Base-by-base conservation (phyloP, 1,140 invertebrate genomes). In the Aphidius gifuensis region DNA sequence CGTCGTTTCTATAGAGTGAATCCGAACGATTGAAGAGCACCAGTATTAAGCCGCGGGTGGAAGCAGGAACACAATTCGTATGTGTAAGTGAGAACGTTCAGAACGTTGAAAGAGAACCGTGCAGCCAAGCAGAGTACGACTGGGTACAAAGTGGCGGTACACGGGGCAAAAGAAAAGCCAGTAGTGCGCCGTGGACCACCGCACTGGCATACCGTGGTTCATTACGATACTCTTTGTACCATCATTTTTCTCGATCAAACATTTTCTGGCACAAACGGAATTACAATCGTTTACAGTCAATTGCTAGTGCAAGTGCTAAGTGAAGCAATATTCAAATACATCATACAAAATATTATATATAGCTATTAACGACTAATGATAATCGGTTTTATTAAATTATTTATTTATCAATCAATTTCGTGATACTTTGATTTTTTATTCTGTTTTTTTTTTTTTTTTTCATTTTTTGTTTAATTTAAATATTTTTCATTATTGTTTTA, bases 101-200 rank as follows among this genome's bases (percentile, higher is more conserved):
- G 49, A 54, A 60, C 49, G 63, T 49, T 51, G 48, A 48, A 45
- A 62, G 60, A 39, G 40, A 62, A 60, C 23, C 23, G 23, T 32
- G 23, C 23, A 32, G 23, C 23, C 65, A 67, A 77, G 76, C 71
- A 72, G 75, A 74, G 68, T 70, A 74, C 70, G 69, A 71, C 72
- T 64, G 53, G 53, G 75, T 74, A 77, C 77, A 73, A 74, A 79
- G 78, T 75, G 75, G 76, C 75, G 74, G 78, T 78, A 80, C 77
- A 80, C 77, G 77, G 79, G 79, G 77, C 78, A 78, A 77, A 78
- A 81, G 79, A 80, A 80, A 80, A 80, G 78, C 53, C 79, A 74
- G 75, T 80, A 80, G 79, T 80, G 79, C 80, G 78, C 79, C 79
- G 79, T 81, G 79, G 79, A 81, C 79, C 79, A 81, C 76, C 78